A percentile compares a stretch with the other conserved stretches of the same genome.
phyloP scores from a whole-genome alignment of 2,113 vertebrate species.

The Oncorhynchus clarkii region DNA sequence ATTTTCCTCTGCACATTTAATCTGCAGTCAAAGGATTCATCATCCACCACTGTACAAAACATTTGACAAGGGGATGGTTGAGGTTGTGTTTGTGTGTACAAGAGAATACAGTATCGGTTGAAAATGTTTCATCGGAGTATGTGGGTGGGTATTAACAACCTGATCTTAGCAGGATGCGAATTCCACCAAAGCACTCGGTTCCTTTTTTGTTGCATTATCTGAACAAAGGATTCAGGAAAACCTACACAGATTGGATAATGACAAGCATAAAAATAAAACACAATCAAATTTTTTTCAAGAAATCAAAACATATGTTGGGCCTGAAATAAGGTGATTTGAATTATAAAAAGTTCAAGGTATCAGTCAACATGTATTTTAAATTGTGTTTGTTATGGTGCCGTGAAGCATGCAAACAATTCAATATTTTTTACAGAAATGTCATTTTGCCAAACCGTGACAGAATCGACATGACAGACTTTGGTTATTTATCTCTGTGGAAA shows the following conservation, averaged over 20 bases:
- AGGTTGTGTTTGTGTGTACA: slow-evolving; percentile 26
- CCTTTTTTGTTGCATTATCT: slow-evolving; percentile 44
- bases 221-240: slow-evolving; percentile 74
- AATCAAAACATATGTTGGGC: slow-evolving; percentile 41
- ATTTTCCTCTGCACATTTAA: slow-evolving; percentile 65
- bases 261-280: slow-evolving; percentile 67
- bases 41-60: slow-evolving; percentile 55
- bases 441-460: slow-evolving; percentile 60
- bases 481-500: slow-evolving; percentile 39
- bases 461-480: slow-evolving; percentile 67
- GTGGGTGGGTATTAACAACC: slow-evolving; percentile 81
- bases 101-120: slow-evolving; percentile 64
- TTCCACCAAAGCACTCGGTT: slow-evolving; percentile 63
- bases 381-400: slow-evolving; percentile 50
- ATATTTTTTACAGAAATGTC: slow-evolving; percentile 48
- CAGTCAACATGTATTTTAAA: slow-evolving; percentile 43
- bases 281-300: slow-evolving; percentile 45
- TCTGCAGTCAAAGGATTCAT: slow-evolving; percentile 67
- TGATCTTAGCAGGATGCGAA: slow-evolving; percentile 73
- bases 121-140: slow-evolving; percentile 70
- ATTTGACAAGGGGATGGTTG: slow-evolving; percentile 52
- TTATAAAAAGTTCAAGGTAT: slow-evolving; percentile 53
- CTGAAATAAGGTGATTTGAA: slow-evolving; percentile 60
- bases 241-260: slow-evolving; percentile 77
- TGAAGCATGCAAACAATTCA: slow-evolving; percentile 32